Percentiles rank a stretch among this genome's conserved stretches.
Evolutionary conservation across 2,113 vertebrate genomes (phyloP).

Genomic region (Hydrochoerus hydrochaeris): DNA sequence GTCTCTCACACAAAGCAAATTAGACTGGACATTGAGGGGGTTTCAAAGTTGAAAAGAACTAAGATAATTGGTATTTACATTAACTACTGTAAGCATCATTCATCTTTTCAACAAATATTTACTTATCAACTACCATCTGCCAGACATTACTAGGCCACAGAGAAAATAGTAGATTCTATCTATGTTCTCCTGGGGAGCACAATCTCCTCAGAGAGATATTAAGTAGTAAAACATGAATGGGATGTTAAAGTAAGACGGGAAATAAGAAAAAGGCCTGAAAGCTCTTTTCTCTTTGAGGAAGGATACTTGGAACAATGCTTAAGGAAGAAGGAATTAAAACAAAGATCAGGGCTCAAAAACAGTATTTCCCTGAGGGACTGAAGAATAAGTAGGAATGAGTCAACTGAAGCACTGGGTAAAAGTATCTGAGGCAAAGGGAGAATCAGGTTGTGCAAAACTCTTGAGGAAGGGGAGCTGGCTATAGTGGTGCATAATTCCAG

Average conservation of each 20-base stretch:
- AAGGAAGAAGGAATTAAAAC: slow-evolving; percentile 32
- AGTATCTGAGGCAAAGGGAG: background rate
- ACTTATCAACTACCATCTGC: background rate
- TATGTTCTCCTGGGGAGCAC: background rate
- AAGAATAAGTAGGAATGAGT: background rate
- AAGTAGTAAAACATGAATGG: background rate
- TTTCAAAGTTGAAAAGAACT: slow-evolving; percentile 53
- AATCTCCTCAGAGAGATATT: background rate
- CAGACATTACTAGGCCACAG: background rate
- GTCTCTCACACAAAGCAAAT: background rate
- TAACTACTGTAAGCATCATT: background rate
- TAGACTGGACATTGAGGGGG: background rate
- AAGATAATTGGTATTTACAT: slow-evolving; percentile 24
- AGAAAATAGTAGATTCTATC: background rate
- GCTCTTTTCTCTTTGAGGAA: background rate
- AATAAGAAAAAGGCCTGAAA: background rate
- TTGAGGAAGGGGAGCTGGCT: background rate
- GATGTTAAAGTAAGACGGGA: background rate
- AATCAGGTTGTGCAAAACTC: background rate
- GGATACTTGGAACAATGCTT: background rate
- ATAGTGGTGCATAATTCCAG: background rate
- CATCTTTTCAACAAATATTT: slow-evolving; percentile 56
- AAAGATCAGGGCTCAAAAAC: background rate
- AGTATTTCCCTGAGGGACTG: background rate
- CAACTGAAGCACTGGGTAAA: background rate